Evolutionary conservation across 2,113 vertebrate genomes (phyloP).

Genomic region (Heliornis fulica): DNA sequence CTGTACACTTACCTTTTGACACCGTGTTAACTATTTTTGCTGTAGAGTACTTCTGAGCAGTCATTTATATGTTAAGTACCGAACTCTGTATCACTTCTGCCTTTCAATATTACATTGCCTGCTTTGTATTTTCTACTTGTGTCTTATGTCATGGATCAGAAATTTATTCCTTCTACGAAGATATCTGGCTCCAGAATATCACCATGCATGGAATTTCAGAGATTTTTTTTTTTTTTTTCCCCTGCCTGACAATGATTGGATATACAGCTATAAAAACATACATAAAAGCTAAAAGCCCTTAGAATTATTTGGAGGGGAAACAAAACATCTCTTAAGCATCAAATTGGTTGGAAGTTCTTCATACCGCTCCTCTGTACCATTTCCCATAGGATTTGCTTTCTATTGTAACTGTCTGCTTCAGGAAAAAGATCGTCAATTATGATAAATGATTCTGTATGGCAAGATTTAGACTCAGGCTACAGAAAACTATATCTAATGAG

Average conservation of each 20-base stretch:
- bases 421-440: not conserved
- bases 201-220: slow-evolving; percentile 20
- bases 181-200: not conserved
- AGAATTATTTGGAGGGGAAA: slow-evolving; percentile 19
- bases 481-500: not conserved
- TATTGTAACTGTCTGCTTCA: not conserved
- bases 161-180: not conserved
- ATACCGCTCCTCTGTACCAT: not conserved
- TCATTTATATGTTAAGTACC: slow-evolving; percentile 30
- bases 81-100: not conserved
- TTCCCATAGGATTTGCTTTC: not conserved
- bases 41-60: not conserved
- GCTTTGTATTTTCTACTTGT: not conserved
- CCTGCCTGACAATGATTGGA: not conserved
- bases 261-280: not conserved
- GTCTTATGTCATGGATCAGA: slow-evolving; percentile 11
- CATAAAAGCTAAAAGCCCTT: slow-evolving; percentile 38
- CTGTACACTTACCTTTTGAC: not conserved
- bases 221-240: not conserved
- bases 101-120: not conserved
- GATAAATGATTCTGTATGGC: not conserved
- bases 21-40: slow-evolving; percentile 1
- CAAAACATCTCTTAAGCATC: slow-evolving; percentile 1
- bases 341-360: slow-evolving; percentile 1
- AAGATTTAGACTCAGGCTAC: not conserved